Percentiles rank a stretch among this genome's conserved stretches.
Evolutionary conservation across 2,797 vertebrate genomes (phyloP).

Genomic region (Arnoldichthys spilopterus): DNA sequence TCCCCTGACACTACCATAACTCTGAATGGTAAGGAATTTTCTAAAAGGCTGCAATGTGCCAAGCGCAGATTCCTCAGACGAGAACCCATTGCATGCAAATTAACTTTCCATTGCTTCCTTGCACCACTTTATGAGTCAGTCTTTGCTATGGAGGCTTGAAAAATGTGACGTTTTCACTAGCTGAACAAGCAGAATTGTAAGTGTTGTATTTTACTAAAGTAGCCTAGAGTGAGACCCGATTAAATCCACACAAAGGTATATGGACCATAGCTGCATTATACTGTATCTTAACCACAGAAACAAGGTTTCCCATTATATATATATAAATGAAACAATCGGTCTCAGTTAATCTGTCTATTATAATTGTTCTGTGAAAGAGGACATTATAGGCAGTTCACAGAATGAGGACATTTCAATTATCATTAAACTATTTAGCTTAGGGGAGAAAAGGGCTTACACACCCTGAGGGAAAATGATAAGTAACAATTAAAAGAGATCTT

Average conservation of each 20-base stretch:
- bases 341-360: no score
- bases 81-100: not conserved
- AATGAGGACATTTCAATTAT: no score
- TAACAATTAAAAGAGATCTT: no score
- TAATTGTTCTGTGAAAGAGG: no score
- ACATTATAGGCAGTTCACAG: no score
- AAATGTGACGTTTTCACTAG: not conserved
- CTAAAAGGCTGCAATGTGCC: not conserved
- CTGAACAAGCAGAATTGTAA: not conserved
- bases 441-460: no score
- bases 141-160: not conserved
- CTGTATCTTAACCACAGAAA: not conserved
- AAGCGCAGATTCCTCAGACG: not conserved
- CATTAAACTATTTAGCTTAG: no score
- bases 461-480: no score
- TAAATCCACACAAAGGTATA: not conserved
- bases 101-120: not conserved
- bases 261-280: not conserved
- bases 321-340: no score
- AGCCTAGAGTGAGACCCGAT: not conserved
- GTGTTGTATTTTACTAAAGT: not conserved
- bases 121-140: not conserved
- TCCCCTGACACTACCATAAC: not conserved
- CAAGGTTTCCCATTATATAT: not conserved
- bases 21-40: not conserved